phyloP scores from a whole-genome alignment of 2,888 invertebrate species.

The Notodonta ziczac region DNA sequence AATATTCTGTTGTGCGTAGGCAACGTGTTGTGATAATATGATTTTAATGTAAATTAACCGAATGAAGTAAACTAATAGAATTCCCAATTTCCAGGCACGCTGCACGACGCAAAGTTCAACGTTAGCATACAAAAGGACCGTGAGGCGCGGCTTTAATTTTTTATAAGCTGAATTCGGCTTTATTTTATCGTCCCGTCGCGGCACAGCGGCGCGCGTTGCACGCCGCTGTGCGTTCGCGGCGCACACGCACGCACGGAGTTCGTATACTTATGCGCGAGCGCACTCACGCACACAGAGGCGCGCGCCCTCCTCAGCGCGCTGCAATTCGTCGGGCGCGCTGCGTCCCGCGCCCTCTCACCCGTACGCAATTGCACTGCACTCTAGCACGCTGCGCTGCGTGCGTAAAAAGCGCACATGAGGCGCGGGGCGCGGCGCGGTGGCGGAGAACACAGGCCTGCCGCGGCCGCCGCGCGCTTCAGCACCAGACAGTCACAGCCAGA shows the following conservation, averaged over 20 bases:
- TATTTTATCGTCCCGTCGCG: conserved; percentile 57
- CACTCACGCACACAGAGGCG: conserved; percentile 73
- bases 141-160: conserved; percentile 71
- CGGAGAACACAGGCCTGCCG: conserved; percentile 54
- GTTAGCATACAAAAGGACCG: conserved; percentile 75
- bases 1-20: not conserved
- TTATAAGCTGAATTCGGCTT: conserved; percentile 76
- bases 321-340: conserved; percentile 80
- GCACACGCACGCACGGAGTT: conserved; percentile 44
- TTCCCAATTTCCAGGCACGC: conserved; percentile 53
- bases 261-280: conserved; percentile 54
- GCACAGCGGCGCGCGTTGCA: conserved; percentile 38
- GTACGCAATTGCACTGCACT: conserved; percentile 84
- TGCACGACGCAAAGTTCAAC: conserved; percentile 70
- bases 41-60: conserved; percentile 25
- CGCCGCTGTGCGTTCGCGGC: conserved; percentile 49
- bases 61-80: conserved; percentile 58
- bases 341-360: conserved; percentile 62
- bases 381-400: conserved; percentile 73
- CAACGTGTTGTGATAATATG: not conserved
- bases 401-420: conserved; percentile 84
- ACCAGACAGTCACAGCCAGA: conserved; percentile 73
- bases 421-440: conserved; percentile 63
- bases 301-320: conserved; percentile 77
- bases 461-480: conserved; percentile 59